Evolutionary conservation across 1,140 invertebrate species (phyloP), one percentile per base, ranked within the genome.

Genomic region (Ctenoplectra terminalis): DNA sequence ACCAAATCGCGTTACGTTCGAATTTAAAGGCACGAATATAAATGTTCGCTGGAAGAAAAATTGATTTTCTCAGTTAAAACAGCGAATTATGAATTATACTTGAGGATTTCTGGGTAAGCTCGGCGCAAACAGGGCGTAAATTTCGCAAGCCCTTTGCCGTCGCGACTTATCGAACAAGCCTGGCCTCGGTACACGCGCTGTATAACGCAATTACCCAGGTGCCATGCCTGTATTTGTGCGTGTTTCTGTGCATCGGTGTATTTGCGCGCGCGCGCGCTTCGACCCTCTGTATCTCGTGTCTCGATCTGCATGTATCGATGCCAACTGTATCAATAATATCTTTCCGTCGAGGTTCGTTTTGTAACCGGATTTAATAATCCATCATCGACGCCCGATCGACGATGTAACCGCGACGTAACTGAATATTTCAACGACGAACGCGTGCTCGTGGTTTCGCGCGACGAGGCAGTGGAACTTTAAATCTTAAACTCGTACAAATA

Each of bases 131-230:
- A 73, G 71, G 78, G 61, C 70, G 72, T 67, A 82, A 86, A 85
- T 86, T 85, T 40, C 71, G 31, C 71, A 34, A 58, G 69, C 58
- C 60, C 69, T 81, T 81, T 40, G n/a, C n/a, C 70, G 73, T 60
- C 64, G 66, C 70, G 77, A 86, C 73, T 86, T 77, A 82, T 86
- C 84, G 83, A 86, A 81, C 84, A 54, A 58, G 31, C 50, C 43
- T 15, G 8, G 61, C 43, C 67, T 46, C 75, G 76, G 29, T 73
- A 37, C 69, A 60, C 63, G 34, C 70, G 43, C 29, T 84, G 74
- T 80, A 48, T 85, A 85, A 84, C 83, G 40, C 54, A 72, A 85
- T 85, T 85, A 83, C 75, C 48, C 61, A 72, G 71, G 64, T 82
- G 67, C 78, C n/a, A n/a, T n/a, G n/a, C n/a, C n/a, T n/a, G 54